Conservation (phyloP, 1,140 invertebrate species). For the Ooceraea biroi region DNA sequence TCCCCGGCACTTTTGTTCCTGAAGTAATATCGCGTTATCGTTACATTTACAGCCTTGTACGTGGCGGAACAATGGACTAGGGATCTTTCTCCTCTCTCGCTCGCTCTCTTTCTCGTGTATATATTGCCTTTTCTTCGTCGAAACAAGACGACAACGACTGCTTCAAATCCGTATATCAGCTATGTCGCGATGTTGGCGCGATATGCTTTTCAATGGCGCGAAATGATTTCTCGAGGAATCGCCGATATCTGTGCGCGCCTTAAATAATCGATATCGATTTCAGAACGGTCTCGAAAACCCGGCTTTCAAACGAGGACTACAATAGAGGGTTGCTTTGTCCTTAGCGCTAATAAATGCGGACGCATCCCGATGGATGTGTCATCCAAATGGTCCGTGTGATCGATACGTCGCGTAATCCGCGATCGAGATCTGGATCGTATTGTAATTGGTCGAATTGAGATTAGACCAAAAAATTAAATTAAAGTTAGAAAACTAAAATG, state of each 20-base stretch:
- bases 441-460: background rate
- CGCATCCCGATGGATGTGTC: background rate
- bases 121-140: conserved; percentile 33
- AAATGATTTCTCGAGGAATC: conserved; percentile 47
- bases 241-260: conserved; percentile 33
- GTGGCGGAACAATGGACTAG: conserved; percentile 43
- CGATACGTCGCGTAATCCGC: background rate
- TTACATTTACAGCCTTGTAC: conserved; percentile 52
- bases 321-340: conserved; percentile 41
- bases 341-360: conserved; percentile 35
- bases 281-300: conserved; percentile 8
- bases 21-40: conserved; percentile 57
- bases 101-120: conserved; percentile 12
- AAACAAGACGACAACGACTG: conserved; percentile 1
- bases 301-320: conserved; percentile 30
- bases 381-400: background rate
- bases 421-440: background rate
- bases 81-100: background rate
- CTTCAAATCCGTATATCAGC: conserved; percentile 20
- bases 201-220: conserved; percentile 31
- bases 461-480: background rate
- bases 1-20: conserved; percentile 44
- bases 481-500: background rate
- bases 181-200: too few species aligned
- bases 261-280: conserved; percentile 54